A percentile compares a stretch with the other conserved stretches of the same genome.
Conservation (phyloP, 1,140 invertebrate genomes). For the Nasonia vitripennis region DNA sequence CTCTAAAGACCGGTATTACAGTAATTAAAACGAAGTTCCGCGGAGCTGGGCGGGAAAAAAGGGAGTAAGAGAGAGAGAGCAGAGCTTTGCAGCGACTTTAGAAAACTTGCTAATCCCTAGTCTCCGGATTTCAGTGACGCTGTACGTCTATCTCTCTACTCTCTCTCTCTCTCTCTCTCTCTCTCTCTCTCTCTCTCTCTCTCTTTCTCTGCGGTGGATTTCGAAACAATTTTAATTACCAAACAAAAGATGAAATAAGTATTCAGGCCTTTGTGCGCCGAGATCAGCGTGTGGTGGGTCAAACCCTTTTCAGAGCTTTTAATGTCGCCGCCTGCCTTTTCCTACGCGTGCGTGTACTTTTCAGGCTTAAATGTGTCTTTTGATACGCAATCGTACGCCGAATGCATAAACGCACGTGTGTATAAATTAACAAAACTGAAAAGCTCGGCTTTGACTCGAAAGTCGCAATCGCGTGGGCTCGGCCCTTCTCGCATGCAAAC, state of each 20-base stretch:
- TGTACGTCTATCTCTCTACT: background rate
- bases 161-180: background rate
- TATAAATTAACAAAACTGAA: background rate
- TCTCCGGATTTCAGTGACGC: background rate
- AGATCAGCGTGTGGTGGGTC: background rate
- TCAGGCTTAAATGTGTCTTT: no score
- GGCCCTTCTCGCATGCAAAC: background rate
- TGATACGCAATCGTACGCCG: no score
- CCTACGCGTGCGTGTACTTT: no score
- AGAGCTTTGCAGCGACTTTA: background rate
- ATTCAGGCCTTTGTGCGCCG: background rate
- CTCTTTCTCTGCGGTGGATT: background rate
- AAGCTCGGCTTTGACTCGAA: background rate
- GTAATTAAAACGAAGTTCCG: background rate
- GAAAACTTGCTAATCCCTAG: background rate
- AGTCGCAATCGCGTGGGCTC: background rate
- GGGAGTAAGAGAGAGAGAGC: background rate
- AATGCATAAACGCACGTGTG: background rate
- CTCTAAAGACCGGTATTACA: background rate
- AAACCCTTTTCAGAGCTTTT: background rate
- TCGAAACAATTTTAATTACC: conserved; percentile 4
- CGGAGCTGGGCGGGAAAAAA: background rate
- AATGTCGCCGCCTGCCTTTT: background rate
- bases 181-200: no score
- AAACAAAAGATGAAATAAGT: background rate